phyloP scores from a whole-genome alignment of 2,797 vertebrate species.

The Rhinogobio ventralis region DNA sequence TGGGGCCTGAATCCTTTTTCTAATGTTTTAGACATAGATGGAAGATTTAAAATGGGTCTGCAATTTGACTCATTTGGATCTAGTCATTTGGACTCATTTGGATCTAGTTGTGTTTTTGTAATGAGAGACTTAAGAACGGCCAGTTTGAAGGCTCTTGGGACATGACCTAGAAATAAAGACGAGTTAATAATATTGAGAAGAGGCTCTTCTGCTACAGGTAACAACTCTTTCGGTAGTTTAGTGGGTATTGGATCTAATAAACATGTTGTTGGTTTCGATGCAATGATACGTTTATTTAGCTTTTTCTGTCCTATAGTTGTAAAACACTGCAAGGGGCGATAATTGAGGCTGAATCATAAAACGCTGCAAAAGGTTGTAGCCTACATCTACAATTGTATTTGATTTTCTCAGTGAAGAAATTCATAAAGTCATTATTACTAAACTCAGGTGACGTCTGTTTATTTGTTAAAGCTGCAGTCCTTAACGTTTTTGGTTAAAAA shows the following conservation, averaged over 20 bases:
- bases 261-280: not conserved
- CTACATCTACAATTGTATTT: too few species aligned
- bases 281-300: too few species aligned
- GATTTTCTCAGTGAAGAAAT: too few species aligned
- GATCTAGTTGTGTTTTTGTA: not conserved
- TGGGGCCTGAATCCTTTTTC: not conserved
- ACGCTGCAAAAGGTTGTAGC: too few species aligned
- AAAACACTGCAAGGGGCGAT: too few species aligned
- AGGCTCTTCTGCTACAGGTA: not conserved
- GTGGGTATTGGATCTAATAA: not conserved
- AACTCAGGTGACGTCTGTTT: too few species aligned
- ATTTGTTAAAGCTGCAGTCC: too few species aligned
- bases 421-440: too few species aligned
- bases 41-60: not conserved
- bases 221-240: not conserved
- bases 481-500: too few species aligned
- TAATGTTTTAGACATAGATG: not conserved
- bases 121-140: not conserved
- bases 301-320: too few species aligned
- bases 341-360: too few species aligned
- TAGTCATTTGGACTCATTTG: not conserved
- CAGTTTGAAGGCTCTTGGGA: not conserved
- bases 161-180: not conserved
- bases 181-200: not conserved
- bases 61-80: not conserved